Evolutionary conservation across 2,113 vertebrate genomes (phyloP).

Genomic region (Colossoma macropomum): DNA sequence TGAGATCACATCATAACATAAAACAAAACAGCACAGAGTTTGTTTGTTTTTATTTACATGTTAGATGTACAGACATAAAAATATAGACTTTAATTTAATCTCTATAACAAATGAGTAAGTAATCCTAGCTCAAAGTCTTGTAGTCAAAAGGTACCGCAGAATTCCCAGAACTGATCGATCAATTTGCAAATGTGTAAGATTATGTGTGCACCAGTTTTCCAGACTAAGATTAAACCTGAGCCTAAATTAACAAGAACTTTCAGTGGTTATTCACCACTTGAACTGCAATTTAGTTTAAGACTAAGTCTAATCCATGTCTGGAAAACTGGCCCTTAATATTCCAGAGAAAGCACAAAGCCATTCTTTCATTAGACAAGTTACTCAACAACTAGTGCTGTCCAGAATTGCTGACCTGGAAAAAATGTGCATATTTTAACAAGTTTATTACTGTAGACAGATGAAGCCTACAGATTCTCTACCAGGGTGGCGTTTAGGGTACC

Average conservation of each 20-base stretch:
- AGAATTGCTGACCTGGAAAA: not conserved
- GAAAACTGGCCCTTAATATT: not conserved
- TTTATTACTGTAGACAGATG: conserved; percentile 12
- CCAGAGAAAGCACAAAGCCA: conserved; percentile 11
- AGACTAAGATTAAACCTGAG: no score
- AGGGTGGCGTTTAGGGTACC: conserved; percentile 52
- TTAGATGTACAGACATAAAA: conserved; percentile 78
- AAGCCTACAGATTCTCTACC: conserved; percentile 8
- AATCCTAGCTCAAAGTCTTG: conserved; percentile 61
- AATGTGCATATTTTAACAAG: not conserved
- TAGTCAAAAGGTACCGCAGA: not conserved
- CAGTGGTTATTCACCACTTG: not conserved
- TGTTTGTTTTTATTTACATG: conserved; percentile 79
- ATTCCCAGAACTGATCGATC: not conserved
- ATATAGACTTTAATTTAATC: conserved; percentile 75
- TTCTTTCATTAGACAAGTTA: not conserved
- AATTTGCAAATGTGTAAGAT: not conserved
- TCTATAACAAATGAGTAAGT: conserved; percentile 65
- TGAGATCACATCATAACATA: not conserved
- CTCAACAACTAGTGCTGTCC: not conserved
- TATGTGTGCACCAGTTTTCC: no score
- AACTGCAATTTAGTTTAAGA: not conserved
- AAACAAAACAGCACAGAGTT: not conserved
- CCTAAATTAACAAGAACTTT: not conserved
- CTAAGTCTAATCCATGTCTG: not conserved